Evolutionary conservation across 2,113 vertebrate genomes (phyloP), one percentile per base, ranked within the genome.

Genomic region (Poeciliopsis prolifica): DNA sequence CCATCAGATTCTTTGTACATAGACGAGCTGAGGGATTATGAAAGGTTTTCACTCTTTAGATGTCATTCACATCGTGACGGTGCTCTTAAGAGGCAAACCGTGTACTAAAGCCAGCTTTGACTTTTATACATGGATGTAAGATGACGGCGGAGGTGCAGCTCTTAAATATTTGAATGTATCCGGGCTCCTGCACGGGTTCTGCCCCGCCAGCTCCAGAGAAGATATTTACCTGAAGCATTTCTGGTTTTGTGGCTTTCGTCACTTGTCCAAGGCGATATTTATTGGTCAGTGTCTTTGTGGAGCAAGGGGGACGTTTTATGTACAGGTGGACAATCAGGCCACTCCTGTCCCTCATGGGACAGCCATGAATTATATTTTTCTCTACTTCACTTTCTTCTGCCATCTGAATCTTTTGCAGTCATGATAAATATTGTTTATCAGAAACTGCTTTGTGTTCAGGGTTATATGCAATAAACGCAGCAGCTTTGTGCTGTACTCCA

Each of bases 351-450:
- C 7, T 24, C 8, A 17, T 24, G 48, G 22, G 22, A 54, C 40
- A 29, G 37, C 54, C 2, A 67, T 44, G 24, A 72, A 74, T 74
- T 42, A 4, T 42, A 42, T 76, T 26, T 64, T 68, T 22, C 14
- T 37, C 37, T 30, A 61, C 3, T 12, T 11, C 3, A 11, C 74
- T 35, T 3, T 14, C 4, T 35, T 13, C 30, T 3, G 26, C 51
- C 13, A 54, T 58, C 44, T 62, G 94, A 48, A 65, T 60, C 77
- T 51, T 65, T 71, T 70, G 87, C 73, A 33, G 88, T 87, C 86
- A 73, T 80, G 88, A 96, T 94, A 89, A 95, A 95, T 92, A 85
- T 65, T 74, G 71, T 70, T 71, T 86, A 26, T 72, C 31, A 31
- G 51, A n/a, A 62, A 12, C 71, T 70, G 40, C 54, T 68, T 31